Evolutionary conservation across 2,888 invertebrate species (phyloP).

Genomic region (Poecilobothrus nobilitatus): DNA sequence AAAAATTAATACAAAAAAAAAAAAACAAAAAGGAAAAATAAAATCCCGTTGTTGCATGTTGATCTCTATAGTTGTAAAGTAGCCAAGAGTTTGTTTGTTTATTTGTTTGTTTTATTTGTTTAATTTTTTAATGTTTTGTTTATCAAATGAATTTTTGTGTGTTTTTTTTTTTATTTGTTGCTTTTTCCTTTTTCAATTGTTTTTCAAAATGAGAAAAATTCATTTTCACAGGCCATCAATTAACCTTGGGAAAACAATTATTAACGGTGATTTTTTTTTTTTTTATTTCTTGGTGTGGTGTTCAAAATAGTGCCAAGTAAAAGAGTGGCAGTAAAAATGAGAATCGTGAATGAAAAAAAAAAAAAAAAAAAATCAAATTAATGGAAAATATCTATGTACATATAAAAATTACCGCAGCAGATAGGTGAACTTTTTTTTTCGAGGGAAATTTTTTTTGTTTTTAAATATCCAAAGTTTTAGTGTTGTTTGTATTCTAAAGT

Average conservation of each 20-base stretch:
- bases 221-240: neutral
- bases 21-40: too few relatives aligned
- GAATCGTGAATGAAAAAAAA: too few relatives aligned
- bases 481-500: too few relatives aligned
- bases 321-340: too few relatives aligned
- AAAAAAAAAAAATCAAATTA: neutral
- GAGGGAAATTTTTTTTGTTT: too few relatives aligned
- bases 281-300: neutral
- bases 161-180: too few relatives aligned
- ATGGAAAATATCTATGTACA: neutral
- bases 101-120: neutral
- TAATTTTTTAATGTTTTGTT: neutral
- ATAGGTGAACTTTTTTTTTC: neutral
- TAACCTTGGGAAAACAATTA: slow-evolving; percentile 1
- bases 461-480: too few relatives aligned
- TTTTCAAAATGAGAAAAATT: neutral
- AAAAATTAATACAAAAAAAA: too few relatives aligned
- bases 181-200: too few relatives aligned
- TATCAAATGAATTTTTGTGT: neutral
- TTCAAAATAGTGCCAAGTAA: too few relatives aligned
- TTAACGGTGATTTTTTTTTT: neutral
- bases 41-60: too few relatives aligned
- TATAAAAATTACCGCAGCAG: neutral
- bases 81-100: neutral
- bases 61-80: too few relatives aligned